Conservation (phyloP, 2,888 invertebrate species). For the Tenthredo distinguenda region DNA sequence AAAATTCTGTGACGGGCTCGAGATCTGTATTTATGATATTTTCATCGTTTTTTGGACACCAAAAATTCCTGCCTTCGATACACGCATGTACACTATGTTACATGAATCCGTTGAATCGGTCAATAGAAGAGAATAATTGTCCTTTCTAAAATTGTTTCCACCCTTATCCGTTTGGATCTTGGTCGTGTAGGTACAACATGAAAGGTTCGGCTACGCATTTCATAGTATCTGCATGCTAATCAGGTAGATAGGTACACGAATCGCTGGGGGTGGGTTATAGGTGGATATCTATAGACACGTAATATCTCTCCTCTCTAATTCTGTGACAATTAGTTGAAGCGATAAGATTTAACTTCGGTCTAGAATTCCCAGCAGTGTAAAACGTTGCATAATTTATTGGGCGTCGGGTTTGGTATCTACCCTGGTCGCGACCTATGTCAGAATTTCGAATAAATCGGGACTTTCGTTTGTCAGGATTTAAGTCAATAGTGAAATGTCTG, state of each 20-base stretch:
- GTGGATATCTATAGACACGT: background rate
- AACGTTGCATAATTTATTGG: conserved; percentile 31
- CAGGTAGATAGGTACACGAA: background rate
- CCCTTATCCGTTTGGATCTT: background rate
- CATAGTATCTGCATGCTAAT: background rate
- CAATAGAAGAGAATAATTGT: conserved; percentile 39
- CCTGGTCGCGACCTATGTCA: background rate
- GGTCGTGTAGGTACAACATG: background rate
- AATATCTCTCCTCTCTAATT: conserved; percentile 1
- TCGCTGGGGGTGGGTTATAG: background rate
- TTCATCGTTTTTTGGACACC: background rate
- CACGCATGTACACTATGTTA: background rate
- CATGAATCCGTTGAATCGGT: conserved; percentile 10
- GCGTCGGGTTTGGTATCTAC: background rate
- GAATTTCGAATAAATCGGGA: background rate
- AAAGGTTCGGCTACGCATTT: background rate
- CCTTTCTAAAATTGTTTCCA: conserved; percentile 12
- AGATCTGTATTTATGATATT: background rate
- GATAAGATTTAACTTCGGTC: conserved; percentile 15
- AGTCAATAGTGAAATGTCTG: background rate
- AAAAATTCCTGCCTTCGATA: background rate
- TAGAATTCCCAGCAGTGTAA: background rate
- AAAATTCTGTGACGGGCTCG: background rate
- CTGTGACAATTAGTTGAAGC: conserved; percentile 23
- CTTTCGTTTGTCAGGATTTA: background rate